phyloP scores from a whole-genome alignment of 2,113 vertebrate genomes.

The Nothobranchius kuhntae region DNA sequence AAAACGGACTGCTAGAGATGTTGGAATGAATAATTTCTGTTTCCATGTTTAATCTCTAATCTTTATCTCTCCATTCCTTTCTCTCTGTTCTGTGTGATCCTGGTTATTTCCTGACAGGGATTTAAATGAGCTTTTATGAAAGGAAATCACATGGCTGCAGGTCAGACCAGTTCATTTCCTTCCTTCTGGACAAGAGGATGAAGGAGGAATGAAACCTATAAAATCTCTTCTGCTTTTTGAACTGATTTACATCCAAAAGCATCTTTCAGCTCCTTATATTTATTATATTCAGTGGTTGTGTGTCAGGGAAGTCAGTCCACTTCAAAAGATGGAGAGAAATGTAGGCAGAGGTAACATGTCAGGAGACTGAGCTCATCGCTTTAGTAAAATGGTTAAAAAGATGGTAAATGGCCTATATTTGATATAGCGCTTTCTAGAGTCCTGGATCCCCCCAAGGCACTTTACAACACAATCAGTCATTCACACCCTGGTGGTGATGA shows the following conservation, averaged over 20 bases:
- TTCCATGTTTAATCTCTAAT: neutral
- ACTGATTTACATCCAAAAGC: neutral
- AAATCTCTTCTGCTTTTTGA: neutral
- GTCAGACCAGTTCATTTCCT: slow-evolving; percentile 42
- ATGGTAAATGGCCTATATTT: too few species aligned
- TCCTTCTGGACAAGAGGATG: slow-evolving; percentile 37
- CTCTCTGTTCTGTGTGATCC: neutral
- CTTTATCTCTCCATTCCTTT: neutral
- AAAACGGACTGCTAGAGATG: too few species aligned
- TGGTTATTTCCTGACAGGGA: slow-evolving; percentile 36
- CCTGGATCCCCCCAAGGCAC: too few species aligned
- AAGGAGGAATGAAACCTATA: slow-evolving; percentile 1
- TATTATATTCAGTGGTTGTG: too few species aligned
- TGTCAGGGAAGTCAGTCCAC: neutral
- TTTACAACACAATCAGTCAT: too few species aligned
- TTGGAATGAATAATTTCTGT: too few species aligned
- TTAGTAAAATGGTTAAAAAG: neutral
- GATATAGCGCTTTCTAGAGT: too few species aligned
- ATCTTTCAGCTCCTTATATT: neutral
- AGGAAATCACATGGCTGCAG: slow-evolving; percentile 35
- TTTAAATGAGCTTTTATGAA: slow-evolving; percentile 10
- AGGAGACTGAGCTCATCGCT: neutral
- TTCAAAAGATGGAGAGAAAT: neutral
- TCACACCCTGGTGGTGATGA: too few species aligned
- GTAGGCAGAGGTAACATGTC: neutral